A percentile compares a stretch with the other conserved stretches of the same genome.
phyloP scores from a whole-genome alignment of 2,888 invertebrate genomes.

The Rhaphigaster nebulosa region DNA sequence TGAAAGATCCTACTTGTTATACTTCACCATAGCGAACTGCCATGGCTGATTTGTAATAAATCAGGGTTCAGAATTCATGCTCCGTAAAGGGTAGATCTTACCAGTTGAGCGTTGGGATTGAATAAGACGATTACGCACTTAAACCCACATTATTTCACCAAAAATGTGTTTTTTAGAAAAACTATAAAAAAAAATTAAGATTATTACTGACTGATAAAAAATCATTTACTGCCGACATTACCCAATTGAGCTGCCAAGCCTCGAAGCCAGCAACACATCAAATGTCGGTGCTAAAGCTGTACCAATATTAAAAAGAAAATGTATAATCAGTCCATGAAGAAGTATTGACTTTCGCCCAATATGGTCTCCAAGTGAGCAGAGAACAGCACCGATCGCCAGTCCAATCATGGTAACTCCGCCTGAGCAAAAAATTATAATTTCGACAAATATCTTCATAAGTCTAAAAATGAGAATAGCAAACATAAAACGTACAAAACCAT shows the following conservation, averaged over 20 bases:
- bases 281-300: conserved; percentile 58
- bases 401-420: conserved; percentile 61
- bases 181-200: no score
- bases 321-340: conserved; percentile 57
- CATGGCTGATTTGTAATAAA: no score
- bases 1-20: no score
- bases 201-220: neutral
- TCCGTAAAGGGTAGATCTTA: no score
- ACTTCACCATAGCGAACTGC: no score
- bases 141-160: no score
- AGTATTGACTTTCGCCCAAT: conserved; percentile 61
- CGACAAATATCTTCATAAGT: neutral
- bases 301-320: conserved; percentile 58
- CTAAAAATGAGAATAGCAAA: neutral
- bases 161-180: no score
- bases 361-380: conserved; percentile 62
- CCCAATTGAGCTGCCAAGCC: conserved; percentile 60
- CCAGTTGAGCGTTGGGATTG: no score
- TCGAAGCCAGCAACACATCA: conserved; percentile 57
- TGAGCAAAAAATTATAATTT: conserved; percentile 33
- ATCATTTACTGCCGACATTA: neutral
- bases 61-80: no score
- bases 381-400: conserved; percentile 58
- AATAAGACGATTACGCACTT: no score
- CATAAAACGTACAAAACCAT: conserved; percentile 59